Conservation (phyloP, 37 sponge, comb jelly and placozoan genomes). For the Amphimedon queenslandica region DNA sequence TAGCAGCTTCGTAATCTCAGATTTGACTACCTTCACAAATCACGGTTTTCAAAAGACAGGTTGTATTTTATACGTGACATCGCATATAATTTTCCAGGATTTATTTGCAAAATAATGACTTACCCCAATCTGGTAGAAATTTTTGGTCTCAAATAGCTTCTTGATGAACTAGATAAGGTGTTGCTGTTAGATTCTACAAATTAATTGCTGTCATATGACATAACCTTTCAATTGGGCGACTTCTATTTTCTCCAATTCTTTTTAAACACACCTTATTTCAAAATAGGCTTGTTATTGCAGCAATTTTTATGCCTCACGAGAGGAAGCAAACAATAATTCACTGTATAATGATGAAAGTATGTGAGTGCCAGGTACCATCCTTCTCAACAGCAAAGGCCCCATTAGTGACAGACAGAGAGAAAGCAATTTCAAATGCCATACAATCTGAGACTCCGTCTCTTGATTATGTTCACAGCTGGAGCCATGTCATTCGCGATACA, state of each 20-base stretch:
- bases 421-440: constrained; percentile 27
- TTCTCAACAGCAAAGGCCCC: no score
- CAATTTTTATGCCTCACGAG: background rate
- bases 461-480: constrained; percentile 62
- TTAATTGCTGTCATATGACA: constrained; percentile 17
- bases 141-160: constrained; percentile 3
- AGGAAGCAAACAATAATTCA: background rate
- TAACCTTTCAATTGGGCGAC: constrained; percentile 31
- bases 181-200: background rate
- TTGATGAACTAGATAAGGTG: constrained; percentile 13
- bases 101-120: constrained; percentile 25
- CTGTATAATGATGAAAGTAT: no score
- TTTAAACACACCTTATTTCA: constrained; percentile 19
- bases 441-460: no score
- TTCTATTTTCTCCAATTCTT: constrained; percentile 21
- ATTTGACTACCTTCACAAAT: no score
- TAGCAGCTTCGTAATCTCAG: constrained; percentile 24
- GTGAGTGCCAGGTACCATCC: no score
- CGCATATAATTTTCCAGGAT: constrained; percentile 29
- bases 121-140: constrained; percentile 27
- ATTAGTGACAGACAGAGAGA: constrained; percentile 25
- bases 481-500: constrained; percentile 31
- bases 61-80: constrained; percentile 40
- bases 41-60: background rate
- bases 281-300: background rate